Evolutionary conservation across 2,888 invertebrate genomes (phyloP).

Genomic region (Leptodirus hochenwartii): DNA sequence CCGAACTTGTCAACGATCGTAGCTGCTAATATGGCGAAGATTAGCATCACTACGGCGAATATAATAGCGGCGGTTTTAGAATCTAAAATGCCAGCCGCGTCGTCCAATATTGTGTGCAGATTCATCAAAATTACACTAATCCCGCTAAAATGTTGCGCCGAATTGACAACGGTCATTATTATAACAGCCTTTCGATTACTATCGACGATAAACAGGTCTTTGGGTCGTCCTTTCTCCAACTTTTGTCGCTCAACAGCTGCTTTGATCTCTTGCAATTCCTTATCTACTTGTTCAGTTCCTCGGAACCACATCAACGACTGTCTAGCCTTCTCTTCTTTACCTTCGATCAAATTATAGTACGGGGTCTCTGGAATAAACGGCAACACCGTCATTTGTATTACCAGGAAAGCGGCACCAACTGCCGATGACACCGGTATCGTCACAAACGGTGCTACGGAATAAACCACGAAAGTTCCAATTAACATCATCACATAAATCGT

Average conservation of each 20-base stretch:
- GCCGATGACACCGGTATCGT: constrained; percentile 21
- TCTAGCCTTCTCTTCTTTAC: constrained; percentile 18
- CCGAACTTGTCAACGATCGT: constrained; percentile 22
- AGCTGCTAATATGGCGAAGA: constrained; percentile 19
- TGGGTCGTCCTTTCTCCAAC: constrained; percentile 20
- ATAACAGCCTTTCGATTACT: constrained; percentile 23
- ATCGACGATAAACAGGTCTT: constrained; percentile 21
- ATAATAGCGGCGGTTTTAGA: constrained; percentile 21
- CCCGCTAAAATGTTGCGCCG: constrained; percentile 23
- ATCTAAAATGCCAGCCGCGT: constrained; percentile 21
- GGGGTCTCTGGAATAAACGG: constrained; percentile 26
- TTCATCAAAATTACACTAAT: constrained; percentile 27
- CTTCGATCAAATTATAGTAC: constrained; percentile 21
- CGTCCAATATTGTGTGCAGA: constrained; percentile 22
- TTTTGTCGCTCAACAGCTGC: constrained; percentile 21
- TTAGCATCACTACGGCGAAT: constrained; percentile 22
- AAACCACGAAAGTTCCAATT: constrained; percentile 23
- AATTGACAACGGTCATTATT: constrained; percentile 24
- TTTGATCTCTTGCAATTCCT: constrained; percentile 22
- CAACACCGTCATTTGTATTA: constrained; percentile 20
- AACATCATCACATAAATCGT: constrained; percentile 26
- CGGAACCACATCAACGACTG: constrained; percentile 19
- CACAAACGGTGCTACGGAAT: constrained; percentile 23
- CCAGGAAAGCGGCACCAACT: constrained; percentile 19
- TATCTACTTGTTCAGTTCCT: constrained; percentile 16